phyloP scores from a whole-genome alignment of 2,113 vertebrate genomes.

The Festucalex cinctus region DNA sequence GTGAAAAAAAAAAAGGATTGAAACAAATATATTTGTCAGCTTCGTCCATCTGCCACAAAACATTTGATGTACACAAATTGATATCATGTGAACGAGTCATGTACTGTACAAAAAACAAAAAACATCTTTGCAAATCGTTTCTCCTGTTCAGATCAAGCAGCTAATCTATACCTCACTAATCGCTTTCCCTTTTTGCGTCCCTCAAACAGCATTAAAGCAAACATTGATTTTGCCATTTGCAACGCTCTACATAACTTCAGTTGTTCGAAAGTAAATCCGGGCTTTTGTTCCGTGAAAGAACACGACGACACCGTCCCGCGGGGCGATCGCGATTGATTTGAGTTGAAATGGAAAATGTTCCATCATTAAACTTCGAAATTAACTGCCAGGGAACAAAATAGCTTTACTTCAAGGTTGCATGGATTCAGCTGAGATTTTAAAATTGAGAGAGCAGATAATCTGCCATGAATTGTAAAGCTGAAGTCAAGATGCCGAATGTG shows the following conservation, averaged over 20 bases:
- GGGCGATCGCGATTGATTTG: neutral
- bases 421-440: neutral
- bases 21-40: neutral
- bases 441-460: neutral
- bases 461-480: neutral
- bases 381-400: neutral
- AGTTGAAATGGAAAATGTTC: neutral
- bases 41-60: neutral
- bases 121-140: neutral
- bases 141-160: conserved; percentile 6
- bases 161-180: conserved; percentile 38
- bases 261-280: conserved; percentile 3
- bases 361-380: neutral
- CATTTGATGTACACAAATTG: neutral
- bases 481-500: neutral
- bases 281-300: conserved; percentile 18
- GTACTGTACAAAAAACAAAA: neutral
- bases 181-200: conserved; percentile 11
- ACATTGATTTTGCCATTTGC: conserved; percentile 52
- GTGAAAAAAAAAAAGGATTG: neutral
- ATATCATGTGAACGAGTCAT: neutral
- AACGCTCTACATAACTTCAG: conserved; percentile 48
- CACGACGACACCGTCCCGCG: neutral
- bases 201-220: conserved; percentile 32
- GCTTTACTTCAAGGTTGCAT: neutral